Conservation (phyloP, 2,888 invertebrate genomes). For the Leucophora obtusa region DNA sequence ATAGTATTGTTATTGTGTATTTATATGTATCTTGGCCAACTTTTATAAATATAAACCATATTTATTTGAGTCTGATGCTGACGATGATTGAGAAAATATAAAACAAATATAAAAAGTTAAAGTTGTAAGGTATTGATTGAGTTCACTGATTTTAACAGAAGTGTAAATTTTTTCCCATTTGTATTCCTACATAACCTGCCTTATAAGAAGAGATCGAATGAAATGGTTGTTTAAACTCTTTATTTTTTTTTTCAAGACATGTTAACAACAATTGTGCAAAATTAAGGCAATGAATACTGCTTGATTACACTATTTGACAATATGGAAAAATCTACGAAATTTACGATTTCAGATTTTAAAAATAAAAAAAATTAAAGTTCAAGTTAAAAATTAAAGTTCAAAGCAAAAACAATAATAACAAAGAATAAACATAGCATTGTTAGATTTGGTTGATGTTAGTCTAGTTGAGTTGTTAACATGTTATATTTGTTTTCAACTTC, state of each 20-base stretch:
- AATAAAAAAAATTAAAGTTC: too few relatives aligned
- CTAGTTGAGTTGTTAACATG: too few relatives aligned
- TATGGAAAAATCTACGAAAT: too few relatives aligned
- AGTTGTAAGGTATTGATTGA: constrained; percentile 16
- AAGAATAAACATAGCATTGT: too few relatives aligned
- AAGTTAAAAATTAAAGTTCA: too few relatives aligned
- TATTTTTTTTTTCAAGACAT: constrained; percentile 6
- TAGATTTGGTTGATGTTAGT: too few relatives aligned
- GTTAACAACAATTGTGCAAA: constrained; percentile 20
- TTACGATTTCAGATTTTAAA: too few relatives aligned
- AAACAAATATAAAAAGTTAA: neutral
- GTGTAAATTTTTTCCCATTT: constrained; percentile 9
- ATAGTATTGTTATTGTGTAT: neutral
- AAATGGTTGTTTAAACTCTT: neutral
- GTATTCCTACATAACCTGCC: neutral
- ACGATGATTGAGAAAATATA: neutral
- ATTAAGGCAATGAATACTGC: constrained; percentile 29
- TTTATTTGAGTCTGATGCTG: constrained; percentile 10
- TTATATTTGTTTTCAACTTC: too few relatives aligned
- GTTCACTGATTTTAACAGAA: neutral
- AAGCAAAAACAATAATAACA: too few relatives aligned
- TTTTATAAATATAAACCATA: constrained; percentile 12
- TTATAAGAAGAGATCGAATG: neutral
- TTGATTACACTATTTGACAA: too few relatives aligned
- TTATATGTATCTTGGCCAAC: neutral